These are phyloP conservation scores for Phrynocephalus forsythii DNA, from an alignment of 2,797 vertebrate species.

Conservation along the genomic window DNA sequence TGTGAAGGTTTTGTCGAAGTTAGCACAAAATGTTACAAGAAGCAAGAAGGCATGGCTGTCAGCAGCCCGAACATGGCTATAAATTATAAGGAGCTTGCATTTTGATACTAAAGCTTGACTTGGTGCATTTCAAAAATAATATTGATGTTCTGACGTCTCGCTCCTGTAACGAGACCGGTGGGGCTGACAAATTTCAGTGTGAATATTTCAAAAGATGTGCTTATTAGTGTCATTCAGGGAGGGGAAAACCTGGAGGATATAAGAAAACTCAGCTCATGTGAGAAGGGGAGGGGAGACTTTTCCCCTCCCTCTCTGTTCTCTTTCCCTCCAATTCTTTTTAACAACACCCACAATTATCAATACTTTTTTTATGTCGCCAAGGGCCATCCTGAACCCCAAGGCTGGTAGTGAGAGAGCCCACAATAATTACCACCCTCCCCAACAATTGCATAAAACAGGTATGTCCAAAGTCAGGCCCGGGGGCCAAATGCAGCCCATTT, in stretches of 20 bases:
- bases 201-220: not conserved
- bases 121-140: conserved; percentile 42
- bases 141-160: conserved; percentile 6
- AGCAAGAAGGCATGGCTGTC: conserved; percentile 25
- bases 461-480: no score
- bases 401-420: not conserved
- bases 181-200: conserved; percentile 25
- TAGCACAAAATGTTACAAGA: conserved; percentile 24
- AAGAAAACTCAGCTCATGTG: conserved; percentile 25
- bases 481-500: no score
- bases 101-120: not conserved
- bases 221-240: not conserved
- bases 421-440: not conserved
- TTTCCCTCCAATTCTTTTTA: not conserved
- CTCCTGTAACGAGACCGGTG: conserved; percentile 18
- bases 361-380: not conserved
- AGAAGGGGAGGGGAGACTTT: not conserved
- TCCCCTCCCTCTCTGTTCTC: conserved; percentile 27
- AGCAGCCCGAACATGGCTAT: not conserved
- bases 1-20: conserved; percentile 12
- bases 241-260: not conserved
- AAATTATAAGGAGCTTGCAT: conserved; percentile 31
- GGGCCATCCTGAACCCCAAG: not conserved
- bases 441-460: not conserved
- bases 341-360: conserved; percentile 1